phyloP scores from a whole-genome alignment of 35 echinoderm and acorn worm genomes.

The Acanthaster planci region DNA sequence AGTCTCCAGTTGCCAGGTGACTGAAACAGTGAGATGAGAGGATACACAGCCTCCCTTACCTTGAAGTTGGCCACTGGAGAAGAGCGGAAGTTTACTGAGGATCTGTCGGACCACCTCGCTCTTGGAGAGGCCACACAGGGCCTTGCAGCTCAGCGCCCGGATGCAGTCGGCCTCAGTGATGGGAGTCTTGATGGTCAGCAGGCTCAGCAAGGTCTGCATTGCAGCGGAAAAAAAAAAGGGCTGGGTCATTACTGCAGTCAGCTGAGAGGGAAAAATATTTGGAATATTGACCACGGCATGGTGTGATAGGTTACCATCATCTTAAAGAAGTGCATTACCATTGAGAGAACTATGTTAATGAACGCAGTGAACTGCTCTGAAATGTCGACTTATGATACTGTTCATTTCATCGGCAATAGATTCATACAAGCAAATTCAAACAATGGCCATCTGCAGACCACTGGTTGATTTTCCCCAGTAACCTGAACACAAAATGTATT shows the following conservation, averaged over 20 bases:
- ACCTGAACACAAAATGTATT: too few relatives aligned
- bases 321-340: too few relatives aligned
- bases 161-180: constrained; percentile 93
- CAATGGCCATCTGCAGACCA: too few relatives aligned
- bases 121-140: constrained; percentile 88
- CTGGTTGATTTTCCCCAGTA: too few relatives aligned
- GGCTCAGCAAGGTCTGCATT: constrained; percentile 66
- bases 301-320: too few relatives aligned
- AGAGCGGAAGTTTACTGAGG: constrained; percentile 89
- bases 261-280: background rate
- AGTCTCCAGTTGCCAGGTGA: too few relatives aligned
- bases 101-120: constrained; percentile 86
- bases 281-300: background rate
- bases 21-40: too few relatives aligned
- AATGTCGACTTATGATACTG: too few relatives aligned
- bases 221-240: background rate
- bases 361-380: too few relatives aligned
- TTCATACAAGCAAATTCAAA: too few relatives aligned
- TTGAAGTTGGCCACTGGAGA: constrained; percentile 76
- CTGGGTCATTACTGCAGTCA: background rate
- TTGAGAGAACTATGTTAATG: too few relatives aligned
- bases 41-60: constrained; percentile 28
- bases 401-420: too few relatives aligned
- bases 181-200: constrained; percentile 82
- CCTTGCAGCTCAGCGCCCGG: constrained; percentile 82